Base-by-base conservation (phyloP, 2,888 invertebrate species). In the Xestia rhomboidea region DNA sequence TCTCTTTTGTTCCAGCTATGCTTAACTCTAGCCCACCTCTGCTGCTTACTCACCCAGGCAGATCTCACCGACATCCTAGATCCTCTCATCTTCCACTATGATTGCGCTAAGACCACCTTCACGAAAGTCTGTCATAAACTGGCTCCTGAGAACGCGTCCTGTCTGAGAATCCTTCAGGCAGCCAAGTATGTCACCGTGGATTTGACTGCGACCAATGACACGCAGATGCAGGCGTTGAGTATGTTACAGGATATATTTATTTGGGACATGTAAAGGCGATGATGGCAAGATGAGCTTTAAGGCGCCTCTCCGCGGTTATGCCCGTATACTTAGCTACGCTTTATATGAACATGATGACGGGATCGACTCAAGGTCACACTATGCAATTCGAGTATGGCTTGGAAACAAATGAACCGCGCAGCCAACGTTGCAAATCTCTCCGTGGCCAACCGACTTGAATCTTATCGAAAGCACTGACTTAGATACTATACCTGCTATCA, bases 11-110 rank as follows among this genome's bases (percentile, higher is more conserved):
- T 90, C 44, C 93, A 98, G 98, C 95, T 98, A 13, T 98, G 98
- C 92, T 95, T 98, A 41, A 97, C 98, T 0, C 94, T 99, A 11
- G 97, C 98, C 46, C 98, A 98, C 91, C 91, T 99, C 73, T 97
- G 98, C 78, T 97, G 97, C 49, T 92, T 98, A 10, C 94, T 98
- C 0, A 94, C 93, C 1, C 91, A 93, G 6, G 95, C 97, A 0
- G 98, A 98, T 91, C 94, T 98, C 21, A 62, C 92, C 0, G 94
- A 95, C 34, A 95, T 98, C 18, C 87, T 97, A 57, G 97, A 97
- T 62, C 94, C 96, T 0, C 90, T 97, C 0, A 91, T 95, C 1
- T 96, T 97, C 76, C 96, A 97, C 88, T 92, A 92, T 87, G 96
- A 96, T 74, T 93, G 93, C 77, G 95, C 96, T 3, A 96, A 95